Evolutionary conservation across 2,888 invertebrate genomes (phyloP).

Genomic region (Nomada lathburiana): DNA sequence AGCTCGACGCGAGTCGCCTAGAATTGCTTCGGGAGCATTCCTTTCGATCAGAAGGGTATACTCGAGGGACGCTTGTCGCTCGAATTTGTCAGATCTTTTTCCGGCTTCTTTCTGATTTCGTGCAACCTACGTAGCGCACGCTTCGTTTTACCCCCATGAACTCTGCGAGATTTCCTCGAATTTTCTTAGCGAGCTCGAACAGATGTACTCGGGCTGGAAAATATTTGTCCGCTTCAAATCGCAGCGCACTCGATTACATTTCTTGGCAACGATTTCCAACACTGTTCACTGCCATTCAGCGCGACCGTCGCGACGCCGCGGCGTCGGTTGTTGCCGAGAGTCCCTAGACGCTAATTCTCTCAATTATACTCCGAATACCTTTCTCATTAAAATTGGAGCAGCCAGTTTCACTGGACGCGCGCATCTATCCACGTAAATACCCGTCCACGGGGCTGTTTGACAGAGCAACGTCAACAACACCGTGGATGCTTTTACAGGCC

Average conservation of each 20-base stretch:
- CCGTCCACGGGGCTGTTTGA: slow-evolving; percentile 63
- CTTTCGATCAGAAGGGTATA: too few relatives aligned
- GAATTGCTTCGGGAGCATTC: not conserved
- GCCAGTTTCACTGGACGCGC: slow-evolving; percentile 9
- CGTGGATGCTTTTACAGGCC: slow-evolving; percentile 52
- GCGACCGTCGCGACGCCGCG: too few relatives aligned
- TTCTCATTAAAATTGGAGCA: slow-evolving; percentile 36
- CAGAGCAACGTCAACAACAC: slow-evolving; percentile 59
- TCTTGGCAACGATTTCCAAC: too few relatives aligned
- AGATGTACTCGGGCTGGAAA: too few relatives aligned
- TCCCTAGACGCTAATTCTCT: not conserved
- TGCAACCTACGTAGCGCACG: not conserved
- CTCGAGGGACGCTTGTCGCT: too few relatives aligned
- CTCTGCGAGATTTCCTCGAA: not conserved
- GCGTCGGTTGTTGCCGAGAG: not conserved
- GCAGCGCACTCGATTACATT: too few relatives aligned
- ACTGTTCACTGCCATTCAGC: too few relatives aligned
- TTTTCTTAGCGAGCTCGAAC: not conserved
- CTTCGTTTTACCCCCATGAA: slow-evolving; percentile 20
- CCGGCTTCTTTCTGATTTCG: not conserved
- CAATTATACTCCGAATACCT: slow-evolving; percentile 21
- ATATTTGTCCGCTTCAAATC: too few relatives aligned
- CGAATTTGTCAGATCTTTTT: not conserved
- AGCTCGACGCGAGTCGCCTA: slow-evolving; percentile 22
- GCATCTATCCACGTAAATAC: slow-evolving; percentile 43